phyloP scores from a whole-genome alignment of 2,113 vertebrate genomes.

The Callaeas wilsoni region DNA sequence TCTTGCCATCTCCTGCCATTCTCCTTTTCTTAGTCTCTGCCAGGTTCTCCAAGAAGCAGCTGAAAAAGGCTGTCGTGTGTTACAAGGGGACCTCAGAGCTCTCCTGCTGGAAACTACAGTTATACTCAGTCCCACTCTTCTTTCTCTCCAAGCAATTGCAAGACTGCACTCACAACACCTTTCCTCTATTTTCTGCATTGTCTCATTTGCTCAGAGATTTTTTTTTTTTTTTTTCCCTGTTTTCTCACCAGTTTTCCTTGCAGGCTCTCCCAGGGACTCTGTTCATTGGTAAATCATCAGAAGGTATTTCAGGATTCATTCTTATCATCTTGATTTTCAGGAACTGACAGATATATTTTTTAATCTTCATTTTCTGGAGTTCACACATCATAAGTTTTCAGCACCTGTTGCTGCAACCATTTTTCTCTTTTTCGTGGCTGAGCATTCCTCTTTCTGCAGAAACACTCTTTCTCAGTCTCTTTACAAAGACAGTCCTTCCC shows the following conservation, averaged over 20 bases:
- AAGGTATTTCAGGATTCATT: background rate
- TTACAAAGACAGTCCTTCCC: background rate
- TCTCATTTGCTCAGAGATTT: background rate
- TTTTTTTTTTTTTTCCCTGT: too few relatives aligned
- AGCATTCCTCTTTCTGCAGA: background rate
- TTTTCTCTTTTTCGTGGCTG: background rate
- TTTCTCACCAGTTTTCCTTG: background rate
- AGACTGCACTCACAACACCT: background rate
- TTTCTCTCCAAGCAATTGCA: background rate
- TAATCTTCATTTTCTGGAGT: background rate
- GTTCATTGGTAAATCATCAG: background rate
- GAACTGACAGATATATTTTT: background rate
- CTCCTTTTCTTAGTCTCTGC: background rate
- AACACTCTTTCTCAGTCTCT: background rate
- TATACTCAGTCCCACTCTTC: background rate
- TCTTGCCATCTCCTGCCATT: background rate
- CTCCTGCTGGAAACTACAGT: background rate
- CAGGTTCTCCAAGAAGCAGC: background rate
- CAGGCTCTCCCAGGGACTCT: background rate
- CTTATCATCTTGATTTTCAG: background rate
- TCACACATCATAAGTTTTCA: background rate
- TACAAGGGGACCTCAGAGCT: background rate
- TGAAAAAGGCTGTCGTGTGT: background rate
- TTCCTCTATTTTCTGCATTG: background rate
- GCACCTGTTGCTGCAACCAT: background rate